Base-by-base conservation (phyloP, 2,113 vertebrate genomes). In the Alexandromys fortis region DNA sequence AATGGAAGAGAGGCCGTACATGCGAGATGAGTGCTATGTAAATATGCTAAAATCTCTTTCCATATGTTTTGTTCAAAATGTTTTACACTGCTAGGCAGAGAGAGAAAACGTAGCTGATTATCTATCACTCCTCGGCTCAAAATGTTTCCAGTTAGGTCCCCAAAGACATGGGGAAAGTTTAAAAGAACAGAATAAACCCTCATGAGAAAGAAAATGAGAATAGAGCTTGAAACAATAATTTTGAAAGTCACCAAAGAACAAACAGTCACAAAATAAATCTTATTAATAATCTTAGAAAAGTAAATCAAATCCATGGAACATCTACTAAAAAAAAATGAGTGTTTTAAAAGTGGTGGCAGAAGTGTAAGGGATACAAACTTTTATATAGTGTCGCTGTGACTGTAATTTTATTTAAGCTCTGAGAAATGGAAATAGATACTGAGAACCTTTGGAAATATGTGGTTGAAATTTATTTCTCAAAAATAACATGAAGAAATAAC, bases 1-100 rank as follows among this genome's bases (percentile, higher is more conserved):
- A 97, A 98, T 95, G 96, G 45, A 96, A 97, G 85, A 97, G 97
- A 97, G 96, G 98, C 95, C 97, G 96, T 98, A 96, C 97, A 97
- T 98, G 98, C 95, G 97, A 98, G 98, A 97, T 92, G 97, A 92
- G 73, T 85, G 94, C 97, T 96, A 63, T 96, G 95, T 94, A 96
- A 98, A 97, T 95, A 94, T 96, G 95, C 93, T 97, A 93, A 95
- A 94, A 93, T 95, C 79, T 94, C 91, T 67, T 95, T 85, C 97
- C 97, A 97, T 97, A 97, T 97, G 97, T 97, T 97, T 97, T 96
- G 93, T 96, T 96, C 94, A 90, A 93, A 96, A 95, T 96, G 82
- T 97, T 97, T 96, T 93, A 94, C 97, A 95, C 95, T 93, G 91
- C 75, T 94, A 92, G 52, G 87, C 67, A 47, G 83, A 63, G 85